These are phyloP conservation scores for Rutpela maculata DNA, from an alignment of 2,888 invertebrate genomes.

Conservation along the genomic window DNA sequence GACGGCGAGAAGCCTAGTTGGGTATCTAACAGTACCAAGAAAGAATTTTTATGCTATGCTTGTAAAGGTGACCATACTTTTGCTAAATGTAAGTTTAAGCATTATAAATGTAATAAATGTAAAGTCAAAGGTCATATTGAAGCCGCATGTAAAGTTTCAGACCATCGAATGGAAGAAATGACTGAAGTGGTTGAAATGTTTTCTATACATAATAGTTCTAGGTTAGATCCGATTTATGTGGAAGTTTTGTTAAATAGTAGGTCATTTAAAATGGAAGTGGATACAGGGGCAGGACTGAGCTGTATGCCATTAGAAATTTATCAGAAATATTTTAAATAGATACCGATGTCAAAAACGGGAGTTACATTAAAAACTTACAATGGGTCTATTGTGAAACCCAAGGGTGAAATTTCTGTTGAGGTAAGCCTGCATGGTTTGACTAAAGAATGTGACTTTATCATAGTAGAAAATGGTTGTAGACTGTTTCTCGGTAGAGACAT, in stretches of 20 bases:
- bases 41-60: neutral
- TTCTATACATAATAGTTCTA: neutral
- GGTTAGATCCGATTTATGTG: neutral
- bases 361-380: neutral
- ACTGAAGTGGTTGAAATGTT: neutral
- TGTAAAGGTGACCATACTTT: neutral
- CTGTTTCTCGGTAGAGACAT: neutral
- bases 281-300: neutral
- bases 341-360: neutral
- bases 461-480: neutral
- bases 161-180: neutral
- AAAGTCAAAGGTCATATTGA: neutral
- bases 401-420: neutral
- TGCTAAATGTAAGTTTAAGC: neutral
- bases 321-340: neutral
- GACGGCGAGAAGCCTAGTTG: neutral
- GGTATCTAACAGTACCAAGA: neutral
- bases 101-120: neutral
- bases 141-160: neutral
- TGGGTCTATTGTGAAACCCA: neutral
- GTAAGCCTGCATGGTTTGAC: neutral
- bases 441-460: neutral
- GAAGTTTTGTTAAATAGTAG: neutral
- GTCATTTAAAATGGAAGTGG: neutral
- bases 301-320: neutral